These are phyloP conservation scores for Paradisaea rubra DNA, from an alignment of 2,113 vertebrate genomes.

Conservation along the genomic window DNA sequence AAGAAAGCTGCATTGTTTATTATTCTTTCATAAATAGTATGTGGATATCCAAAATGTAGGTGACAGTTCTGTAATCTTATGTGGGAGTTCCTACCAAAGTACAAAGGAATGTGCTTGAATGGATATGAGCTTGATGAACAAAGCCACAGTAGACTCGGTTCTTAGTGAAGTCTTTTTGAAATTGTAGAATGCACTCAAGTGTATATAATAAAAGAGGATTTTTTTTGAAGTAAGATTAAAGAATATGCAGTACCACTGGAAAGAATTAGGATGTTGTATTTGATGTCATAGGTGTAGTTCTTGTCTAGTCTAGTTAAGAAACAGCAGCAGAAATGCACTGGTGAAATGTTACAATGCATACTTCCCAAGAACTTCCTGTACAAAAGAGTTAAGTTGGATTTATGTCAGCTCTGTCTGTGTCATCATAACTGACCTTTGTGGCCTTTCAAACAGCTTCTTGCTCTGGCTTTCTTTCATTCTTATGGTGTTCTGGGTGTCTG, in stretches of 20 bases:
- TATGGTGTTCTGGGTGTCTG: background rate
- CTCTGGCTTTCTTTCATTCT: background rate
- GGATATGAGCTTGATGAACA: background rate
- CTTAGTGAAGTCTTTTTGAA: background rate
- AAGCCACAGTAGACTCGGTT: background rate
- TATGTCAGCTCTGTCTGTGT: background rate
- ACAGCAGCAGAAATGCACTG: background rate
- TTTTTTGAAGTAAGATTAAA: background rate
- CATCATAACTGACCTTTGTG: background rate
- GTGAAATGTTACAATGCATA: background rate
- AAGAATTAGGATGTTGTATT: background rate
- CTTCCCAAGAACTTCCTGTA: background rate
- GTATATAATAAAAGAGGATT: background rate
- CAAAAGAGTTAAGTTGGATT: background rate
- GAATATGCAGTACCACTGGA: background rate
- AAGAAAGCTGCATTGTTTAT: background rate
- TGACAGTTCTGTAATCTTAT: background rate
- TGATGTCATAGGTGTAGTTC: background rate
- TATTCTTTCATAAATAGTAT: background rate
- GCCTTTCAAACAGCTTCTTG: background rate
- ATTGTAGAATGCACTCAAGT: background rate
- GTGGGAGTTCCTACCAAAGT: background rate
- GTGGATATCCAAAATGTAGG: background rate
- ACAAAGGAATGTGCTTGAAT: background rate
- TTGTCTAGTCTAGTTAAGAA: background rate